A percentile compares a stretch with the other conserved stretches of the same genome.
Conservation (phyloP, 2,113 vertebrate genomes). For the Dromiciops gliroides region DNA sequence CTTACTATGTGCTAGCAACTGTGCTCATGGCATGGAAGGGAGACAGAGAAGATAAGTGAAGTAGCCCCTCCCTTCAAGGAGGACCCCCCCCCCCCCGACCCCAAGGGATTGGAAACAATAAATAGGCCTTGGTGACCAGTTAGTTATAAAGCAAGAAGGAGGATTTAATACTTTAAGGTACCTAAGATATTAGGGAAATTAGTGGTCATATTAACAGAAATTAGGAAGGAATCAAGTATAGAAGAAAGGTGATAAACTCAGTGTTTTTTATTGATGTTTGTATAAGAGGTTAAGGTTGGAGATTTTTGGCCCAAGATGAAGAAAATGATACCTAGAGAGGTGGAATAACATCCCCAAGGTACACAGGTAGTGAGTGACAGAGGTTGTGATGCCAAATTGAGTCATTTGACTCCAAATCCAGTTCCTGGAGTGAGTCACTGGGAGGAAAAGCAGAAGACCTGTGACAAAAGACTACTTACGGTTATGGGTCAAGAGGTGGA, state of each 20-base stretch:
- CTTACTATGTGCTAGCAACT: background rate
- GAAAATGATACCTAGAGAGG: background rate
- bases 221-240: background rate
- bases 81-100: background rate
- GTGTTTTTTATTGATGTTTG: background rate
- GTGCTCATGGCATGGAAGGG: background rate
- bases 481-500: background rate
- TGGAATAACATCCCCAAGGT: background rate
- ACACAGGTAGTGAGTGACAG: background rate
- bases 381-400: background rate
- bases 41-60: background rate
- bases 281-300: too few species aligned
- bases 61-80: background rate
- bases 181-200: background rate
- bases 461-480: background rate
- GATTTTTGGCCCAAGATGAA: background rate
- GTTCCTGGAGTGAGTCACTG: background rate
- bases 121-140: background rate
- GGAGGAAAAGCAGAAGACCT: background rate
- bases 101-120: background rate
- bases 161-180: background rate
- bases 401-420: background rate
- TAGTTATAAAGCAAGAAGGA: constrained; percentile 12
- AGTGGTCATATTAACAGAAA: background rate
- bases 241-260: background rate